phyloP scores from a whole-genome alignment of 2,888 invertebrate genomes.

The Dryobota labecula region DNA sequence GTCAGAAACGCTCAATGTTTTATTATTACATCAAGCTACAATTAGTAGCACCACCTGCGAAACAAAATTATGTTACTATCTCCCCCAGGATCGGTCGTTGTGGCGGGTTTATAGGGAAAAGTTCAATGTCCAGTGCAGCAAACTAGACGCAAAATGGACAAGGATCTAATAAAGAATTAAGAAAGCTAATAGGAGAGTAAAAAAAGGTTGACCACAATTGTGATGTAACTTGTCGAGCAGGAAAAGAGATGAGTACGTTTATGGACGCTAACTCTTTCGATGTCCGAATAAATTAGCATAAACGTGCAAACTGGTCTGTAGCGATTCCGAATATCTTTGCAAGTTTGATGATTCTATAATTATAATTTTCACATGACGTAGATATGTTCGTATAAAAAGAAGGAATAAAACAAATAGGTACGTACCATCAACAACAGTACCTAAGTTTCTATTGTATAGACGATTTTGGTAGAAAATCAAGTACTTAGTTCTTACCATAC shows the following conservation, averaged over 20 bases:
- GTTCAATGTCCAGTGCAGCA: not conserved
- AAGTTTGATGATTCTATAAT: conserved; percentile 12
- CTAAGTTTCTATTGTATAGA: not conserved
- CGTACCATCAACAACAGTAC: not conserved
- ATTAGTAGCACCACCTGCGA: conserved; percentile 40
- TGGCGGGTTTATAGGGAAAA: not conserved
- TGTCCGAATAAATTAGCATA: conserved; percentile 45
- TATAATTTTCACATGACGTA: conserved; percentile 8
- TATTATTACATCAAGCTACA: conserved; percentile 32
- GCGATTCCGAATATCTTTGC: conserved; percentile 22
- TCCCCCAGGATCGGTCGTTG: conserved; percentile 42
- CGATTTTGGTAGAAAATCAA: conserved; percentile 37
- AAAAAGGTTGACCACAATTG: not conserved
- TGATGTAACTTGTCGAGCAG: conserved; percentile 22
- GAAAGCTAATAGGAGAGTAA: not conserved
- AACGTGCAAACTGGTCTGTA: conserved; percentile 38
- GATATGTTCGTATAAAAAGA: not conserved
- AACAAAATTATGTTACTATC: conserved; percentile 44
- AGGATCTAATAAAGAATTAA: not conserved
- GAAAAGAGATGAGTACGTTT: conserved; percentile 32
- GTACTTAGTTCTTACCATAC: conserved; percentile 31
- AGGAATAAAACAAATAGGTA: conserved; percentile 6
- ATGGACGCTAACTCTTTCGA: conserved; percentile 25
- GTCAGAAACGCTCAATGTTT: conserved; percentile 10
- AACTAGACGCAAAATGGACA: not conserved